Percentiles rank a stretch among this genome's conserved stretches.
phyloP scores from a whole-genome alignment of 2,113 vertebrate genomes.

The Nesogale talazaci region DNA sequence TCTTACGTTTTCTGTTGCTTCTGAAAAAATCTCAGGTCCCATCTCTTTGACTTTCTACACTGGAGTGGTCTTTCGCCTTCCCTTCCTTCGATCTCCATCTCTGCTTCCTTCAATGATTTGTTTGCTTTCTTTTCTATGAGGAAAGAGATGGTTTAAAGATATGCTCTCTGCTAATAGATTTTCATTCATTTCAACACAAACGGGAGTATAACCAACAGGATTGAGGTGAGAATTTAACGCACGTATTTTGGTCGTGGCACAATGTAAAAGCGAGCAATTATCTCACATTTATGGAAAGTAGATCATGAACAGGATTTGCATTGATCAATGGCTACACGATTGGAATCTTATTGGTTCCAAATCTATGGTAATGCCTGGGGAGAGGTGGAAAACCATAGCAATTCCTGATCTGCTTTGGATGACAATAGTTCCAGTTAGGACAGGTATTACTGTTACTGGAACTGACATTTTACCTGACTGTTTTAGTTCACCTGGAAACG shows the following conservation, averaged over 20 bases:
- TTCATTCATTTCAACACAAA: background rate
- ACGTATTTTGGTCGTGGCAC: background rate
- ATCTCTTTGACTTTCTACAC: background rate
- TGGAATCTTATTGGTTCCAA: conserved; percentile 3
- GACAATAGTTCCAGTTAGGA: background rate
- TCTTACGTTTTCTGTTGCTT: background rate
- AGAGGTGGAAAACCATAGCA: background rate
- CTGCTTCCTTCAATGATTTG: background rate
- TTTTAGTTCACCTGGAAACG: conserved; percentile 59
- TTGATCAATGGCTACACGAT: background rate
- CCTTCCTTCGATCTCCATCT: background rate
- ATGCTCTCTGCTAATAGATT: background rate
- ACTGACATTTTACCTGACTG: conserved; percentile 3
- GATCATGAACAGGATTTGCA: conserved; percentile 38
- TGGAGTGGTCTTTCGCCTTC: background rate
- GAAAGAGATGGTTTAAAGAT: background rate
- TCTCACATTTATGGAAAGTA: conserved; percentile 61
- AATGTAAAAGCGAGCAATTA: background rate
- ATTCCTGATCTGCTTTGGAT: conserved; percentile 42
- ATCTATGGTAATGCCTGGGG: conserved; percentile 67
- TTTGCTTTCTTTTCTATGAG: background rate
- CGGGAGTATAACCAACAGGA: background rate
- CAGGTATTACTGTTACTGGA: conserved; percentile 47
- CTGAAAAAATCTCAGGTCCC: background rate
- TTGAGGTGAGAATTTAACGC: background rate